Percentiles rank a stretch among this genome's conserved stretches.
Evolutionary conservation across 2,797 vertebrate genomes (phyloP).

Genomic region (Myripristis murdjan): DNA sequence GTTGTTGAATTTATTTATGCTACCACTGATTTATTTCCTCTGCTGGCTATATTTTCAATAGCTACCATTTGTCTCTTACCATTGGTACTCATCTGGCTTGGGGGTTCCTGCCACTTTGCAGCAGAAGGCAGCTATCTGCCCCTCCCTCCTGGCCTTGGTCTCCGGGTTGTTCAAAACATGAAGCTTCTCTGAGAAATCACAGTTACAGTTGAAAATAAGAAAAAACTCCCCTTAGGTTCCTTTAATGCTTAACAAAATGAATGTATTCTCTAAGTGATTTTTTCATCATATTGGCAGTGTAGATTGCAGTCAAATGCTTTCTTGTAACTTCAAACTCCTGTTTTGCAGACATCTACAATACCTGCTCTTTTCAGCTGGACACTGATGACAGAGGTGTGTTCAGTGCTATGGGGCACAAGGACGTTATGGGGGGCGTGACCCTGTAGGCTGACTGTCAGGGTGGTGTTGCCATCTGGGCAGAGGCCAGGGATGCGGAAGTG

Average conservation of each 20-base stretch:
- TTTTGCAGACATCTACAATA: conserved; percentile 62
- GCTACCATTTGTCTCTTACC: conserved; percentile 83
- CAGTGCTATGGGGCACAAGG: conserved; percentile 80
- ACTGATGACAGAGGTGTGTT: conserved; percentile 87
- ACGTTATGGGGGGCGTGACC: conserved; percentile 84
- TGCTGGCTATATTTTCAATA: not conserved
- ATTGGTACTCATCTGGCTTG: conserved; percentile 90
- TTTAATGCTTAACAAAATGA: not conserved
- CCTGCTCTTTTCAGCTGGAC: conserved; percentile 91
- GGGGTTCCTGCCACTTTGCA: conserved; percentile 92
- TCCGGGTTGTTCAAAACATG: conserved; percentile 90
- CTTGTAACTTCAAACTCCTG: not conserved
- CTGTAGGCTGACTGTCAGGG: conserved; percentile 88
- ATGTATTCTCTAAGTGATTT: not conserved
- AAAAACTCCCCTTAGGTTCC: not conserved
- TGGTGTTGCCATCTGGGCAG: conserved; percentile 93
- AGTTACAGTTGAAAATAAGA: conserved; percentile 8
- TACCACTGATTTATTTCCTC: not conserved
- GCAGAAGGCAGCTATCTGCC: conserved; percentile 92
- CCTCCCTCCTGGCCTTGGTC: conserved; percentile 89
- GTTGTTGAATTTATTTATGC: no score
- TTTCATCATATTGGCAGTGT: not conserved
- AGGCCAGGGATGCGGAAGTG: conserved; percentile 92
- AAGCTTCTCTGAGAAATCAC: conserved; percentile 88
- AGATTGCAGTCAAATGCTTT: not conserved